These are phyloP conservation scores for Pyrochroa serraticornis DNA, from an alignment of 2,888 invertebrate species.

Conservation along the genomic window DNA sequence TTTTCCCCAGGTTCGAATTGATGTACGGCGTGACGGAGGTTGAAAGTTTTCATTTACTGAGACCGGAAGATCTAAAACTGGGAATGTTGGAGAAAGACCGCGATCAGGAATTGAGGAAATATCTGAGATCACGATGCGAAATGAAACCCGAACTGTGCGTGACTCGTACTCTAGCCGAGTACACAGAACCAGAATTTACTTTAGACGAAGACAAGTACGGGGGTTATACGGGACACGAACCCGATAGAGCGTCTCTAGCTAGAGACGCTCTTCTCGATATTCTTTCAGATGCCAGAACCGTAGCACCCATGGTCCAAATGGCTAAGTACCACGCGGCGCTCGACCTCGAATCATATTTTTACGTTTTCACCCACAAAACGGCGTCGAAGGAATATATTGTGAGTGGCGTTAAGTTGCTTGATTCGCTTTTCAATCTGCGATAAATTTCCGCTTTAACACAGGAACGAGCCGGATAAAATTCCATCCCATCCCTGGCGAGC, in stretches of 20 bases:
- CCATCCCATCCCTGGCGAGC: constrained; percentile 39
- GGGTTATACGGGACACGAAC: constrained; percentile 36
- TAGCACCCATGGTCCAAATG: constrained; percentile 79
- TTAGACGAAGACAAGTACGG: constrained; percentile 38
- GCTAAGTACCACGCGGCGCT: constrained; percentile 77
- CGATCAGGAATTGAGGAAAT: constrained; percentile 76
- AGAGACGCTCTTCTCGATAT: constrained; percentile 84
- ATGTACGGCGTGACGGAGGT: constrained; percentile 85
- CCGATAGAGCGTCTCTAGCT: constrained; percentile 47
- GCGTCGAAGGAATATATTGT: constrained; percentile 80
- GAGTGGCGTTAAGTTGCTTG: constrained; percentile 54
- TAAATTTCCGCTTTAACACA: constrained; percentile 35
- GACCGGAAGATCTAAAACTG: constrained; percentile 72
- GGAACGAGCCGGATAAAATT: constrained; percentile 34
- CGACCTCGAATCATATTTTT: constrained; percentile 82
- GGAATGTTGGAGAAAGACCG: constrained; percentile 78
- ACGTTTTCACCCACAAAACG: constrained; percentile 86
- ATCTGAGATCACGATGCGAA: constrained; percentile 78
- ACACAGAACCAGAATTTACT: constrained; percentile 42
- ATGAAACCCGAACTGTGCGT: constrained; percentile 73
- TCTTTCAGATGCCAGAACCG: constrained; percentile 85
- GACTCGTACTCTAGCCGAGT: constrained; percentile 69
- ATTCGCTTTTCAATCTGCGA: constrained; percentile 43
- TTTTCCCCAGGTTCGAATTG: constrained; percentile 73
- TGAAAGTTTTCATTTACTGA: constrained; percentile 79